Percentiles rank a stretch among this genome's conserved stretches.
phyloP scores from a whole-genome alignment of 2,113 vertebrate genomes.

The Notechis scutatus region DNA sequence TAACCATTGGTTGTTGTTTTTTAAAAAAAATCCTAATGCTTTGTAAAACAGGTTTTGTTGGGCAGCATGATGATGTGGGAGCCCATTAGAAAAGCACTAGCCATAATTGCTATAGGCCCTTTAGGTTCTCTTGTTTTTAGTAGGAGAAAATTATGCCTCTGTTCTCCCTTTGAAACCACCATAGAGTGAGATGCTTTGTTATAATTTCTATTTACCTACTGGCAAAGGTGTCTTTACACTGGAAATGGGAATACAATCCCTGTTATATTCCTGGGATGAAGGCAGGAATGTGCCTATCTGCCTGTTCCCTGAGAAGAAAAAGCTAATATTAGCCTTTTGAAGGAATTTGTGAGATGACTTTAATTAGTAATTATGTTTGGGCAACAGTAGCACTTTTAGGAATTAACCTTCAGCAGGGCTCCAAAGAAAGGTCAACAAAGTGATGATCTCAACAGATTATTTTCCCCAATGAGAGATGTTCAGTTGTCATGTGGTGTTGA shows the following conservation, averaged over 20 bases:
- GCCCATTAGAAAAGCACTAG: neutral
- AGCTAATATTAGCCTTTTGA: neutral
- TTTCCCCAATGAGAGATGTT: neutral
- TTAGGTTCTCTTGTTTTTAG: neutral
- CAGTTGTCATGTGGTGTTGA: neutral
- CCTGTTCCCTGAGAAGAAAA: neutral
- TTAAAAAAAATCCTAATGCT: neutral
- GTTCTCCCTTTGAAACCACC: neutral
- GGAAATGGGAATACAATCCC: neutral
- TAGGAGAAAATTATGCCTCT: neutral
- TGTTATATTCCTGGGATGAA: constrained; percentile 14
- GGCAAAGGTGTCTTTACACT: neutral
- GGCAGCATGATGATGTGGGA: neutral
- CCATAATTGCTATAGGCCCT: neutral
- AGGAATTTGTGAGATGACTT: constrained; percentile 19
- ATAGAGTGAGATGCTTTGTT: neutral
- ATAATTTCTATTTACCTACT: neutral
- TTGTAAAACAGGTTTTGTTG: neutral
- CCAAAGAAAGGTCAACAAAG: constrained; percentile 15
- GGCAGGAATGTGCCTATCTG: constrained; percentile 15
- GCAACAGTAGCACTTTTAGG: constrained; percentile 14
- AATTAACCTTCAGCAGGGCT: constrained; percentile 27
- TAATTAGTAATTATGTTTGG: constrained; percentile 35
- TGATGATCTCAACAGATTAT: neutral
- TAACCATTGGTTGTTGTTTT: neutral